A percentile compares a stretch with the other conserved stretches of the same genome.
Conservation (phyloP, 2,888 invertebrate genomes). For the Aradus depressus region DNA sequence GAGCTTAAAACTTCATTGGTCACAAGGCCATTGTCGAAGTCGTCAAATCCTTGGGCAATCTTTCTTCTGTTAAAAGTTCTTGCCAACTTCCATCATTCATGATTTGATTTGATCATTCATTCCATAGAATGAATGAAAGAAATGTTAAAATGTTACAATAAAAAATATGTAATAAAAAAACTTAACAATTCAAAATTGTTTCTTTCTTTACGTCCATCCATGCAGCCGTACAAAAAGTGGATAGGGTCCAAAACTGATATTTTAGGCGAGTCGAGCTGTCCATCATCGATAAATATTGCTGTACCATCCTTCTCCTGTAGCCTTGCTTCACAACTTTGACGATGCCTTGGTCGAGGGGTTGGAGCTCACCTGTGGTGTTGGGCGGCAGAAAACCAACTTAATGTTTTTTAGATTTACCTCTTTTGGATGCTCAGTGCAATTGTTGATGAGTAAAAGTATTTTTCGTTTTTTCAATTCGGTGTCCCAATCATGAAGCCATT, state of each 20-base stretch:
- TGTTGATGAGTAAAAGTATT: slow-evolving; percentile 29
- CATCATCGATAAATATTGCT: not conserved
- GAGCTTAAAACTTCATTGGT: too few relatives aligned
- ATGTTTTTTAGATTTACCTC: slow-evolving; percentile 22
- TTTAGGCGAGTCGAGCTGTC: not conserved
- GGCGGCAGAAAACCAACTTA: slow-evolving; percentile 28
- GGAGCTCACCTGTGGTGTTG: slow-evolving; percentile 14
- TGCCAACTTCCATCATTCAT: too few relatives aligned
- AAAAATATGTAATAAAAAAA: not conserved
- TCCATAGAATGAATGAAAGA: too few relatives aligned
- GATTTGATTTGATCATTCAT: too few relatives aligned
- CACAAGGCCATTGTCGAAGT: too few relatives aligned
- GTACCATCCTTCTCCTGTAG: slow-evolving; percentile 3
- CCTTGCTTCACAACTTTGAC: too few relatives aligned
- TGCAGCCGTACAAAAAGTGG: too few relatives aligned
- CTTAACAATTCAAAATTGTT: not conserved
- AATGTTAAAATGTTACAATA: too few relatives aligned
- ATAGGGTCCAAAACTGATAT: too few relatives aligned
- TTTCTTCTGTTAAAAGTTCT: too few relatives aligned
- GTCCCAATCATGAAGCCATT: slow-evolving; percentile 30
- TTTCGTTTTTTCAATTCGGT: slow-evolving; percentile 30
- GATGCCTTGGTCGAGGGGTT: slow-evolving; percentile 11
- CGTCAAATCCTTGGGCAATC: not conserved
- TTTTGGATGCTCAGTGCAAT: slow-evolving; percentile 31
- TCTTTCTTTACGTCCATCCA: not conserved